Conservation (phyloP, 2,113 vertebrate genomes). For the Echinops telfairi region DNA sequence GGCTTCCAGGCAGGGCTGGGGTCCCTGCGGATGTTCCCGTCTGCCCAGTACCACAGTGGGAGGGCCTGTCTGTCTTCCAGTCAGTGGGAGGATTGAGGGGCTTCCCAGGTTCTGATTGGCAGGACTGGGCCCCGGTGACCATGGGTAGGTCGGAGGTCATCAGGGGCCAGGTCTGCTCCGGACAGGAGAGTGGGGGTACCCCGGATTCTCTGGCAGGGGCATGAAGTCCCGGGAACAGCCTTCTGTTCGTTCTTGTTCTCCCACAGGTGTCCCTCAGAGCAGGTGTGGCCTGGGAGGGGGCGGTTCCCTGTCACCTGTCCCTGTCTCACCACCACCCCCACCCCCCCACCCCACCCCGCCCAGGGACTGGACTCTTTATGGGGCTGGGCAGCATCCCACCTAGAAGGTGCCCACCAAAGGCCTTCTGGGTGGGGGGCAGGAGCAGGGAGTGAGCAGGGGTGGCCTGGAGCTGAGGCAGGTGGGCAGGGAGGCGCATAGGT, state of each 20-base stretch:
- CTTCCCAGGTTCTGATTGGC: neutral
- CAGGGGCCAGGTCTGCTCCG: neutral
- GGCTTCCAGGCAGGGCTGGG: neutral
- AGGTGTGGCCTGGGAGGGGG: neutral
- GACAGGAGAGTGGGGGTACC: too few relatives aligned
- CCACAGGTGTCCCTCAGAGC: neutral
- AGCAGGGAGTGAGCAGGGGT: too few relatives aligned
- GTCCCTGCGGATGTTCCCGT: neutral
- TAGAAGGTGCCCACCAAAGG: too few relatives aligned
- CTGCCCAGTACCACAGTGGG: neutral
- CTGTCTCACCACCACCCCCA: too few relatives aligned
- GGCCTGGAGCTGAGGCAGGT: neutral
- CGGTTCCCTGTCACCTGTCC: too few relatives aligned
- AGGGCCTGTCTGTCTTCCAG: neutral
- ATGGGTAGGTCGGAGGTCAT: conserved; percentile 39
- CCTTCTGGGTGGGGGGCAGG: too few relatives aligned
- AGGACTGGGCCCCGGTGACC: neutral
- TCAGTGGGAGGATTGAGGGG: neutral
- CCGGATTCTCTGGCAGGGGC: neutral
- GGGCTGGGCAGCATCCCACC: too few relatives aligned
- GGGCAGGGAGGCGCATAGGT: neutral
- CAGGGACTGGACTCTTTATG: too few relatives aligned
- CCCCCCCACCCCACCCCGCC: too few relatives aligned
- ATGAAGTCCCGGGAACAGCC: neutral
- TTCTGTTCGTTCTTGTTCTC: neutral